phyloP scores from a whole-genome alignment of 2,797 vertebrate species.

The Numenius phaeopus region DNA sequence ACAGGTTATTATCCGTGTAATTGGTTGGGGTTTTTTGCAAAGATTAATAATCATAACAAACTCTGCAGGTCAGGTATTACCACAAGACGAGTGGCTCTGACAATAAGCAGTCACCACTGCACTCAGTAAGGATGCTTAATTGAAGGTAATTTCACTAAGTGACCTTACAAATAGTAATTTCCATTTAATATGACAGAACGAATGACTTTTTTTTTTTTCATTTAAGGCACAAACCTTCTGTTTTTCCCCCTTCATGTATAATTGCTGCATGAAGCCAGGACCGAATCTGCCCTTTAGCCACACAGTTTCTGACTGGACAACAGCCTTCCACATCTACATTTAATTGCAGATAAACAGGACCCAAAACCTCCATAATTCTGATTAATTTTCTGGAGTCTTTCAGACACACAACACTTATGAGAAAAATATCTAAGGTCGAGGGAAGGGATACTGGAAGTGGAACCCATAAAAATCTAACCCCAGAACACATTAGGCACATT shows the following conservation, averaged over 20 bases:
- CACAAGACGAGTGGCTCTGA: conserved; percentile 14
- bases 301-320: not conserved
- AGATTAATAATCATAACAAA: conserved; percentile 26
- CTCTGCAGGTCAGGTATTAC: not conserved
- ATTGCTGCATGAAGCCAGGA: not conserved
- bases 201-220: not conserved
- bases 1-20: conserved; percentile 1
- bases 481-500: not conserved
- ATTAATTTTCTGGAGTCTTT: not conserved
- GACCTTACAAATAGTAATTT: conserved; percentile 30
- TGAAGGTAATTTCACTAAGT: conserved; percentile 41
- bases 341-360: not conserved
- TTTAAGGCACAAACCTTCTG: not conserved
- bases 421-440: rapidly evolving
- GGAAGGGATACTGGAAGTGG: not conserved
- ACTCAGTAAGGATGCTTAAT: conserved; percentile 7
- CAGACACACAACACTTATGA: not conserved
- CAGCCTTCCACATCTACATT: not conserved
- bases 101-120: not conserved
- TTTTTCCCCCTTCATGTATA: not conserved
- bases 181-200: conserved; percentile 3
- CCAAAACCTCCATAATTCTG: not conserved
- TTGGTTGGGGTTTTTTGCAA: not conserved
- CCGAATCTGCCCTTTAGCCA: not conserved
- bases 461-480: not conserved